Percentiles rank a stretch among this genome's conserved stretches.
These are phyloP conservation scores for Tachycineta bicolor DNA, from an alignment of 2,113 vertebrate species.

Conservation along the genomic window DNA sequence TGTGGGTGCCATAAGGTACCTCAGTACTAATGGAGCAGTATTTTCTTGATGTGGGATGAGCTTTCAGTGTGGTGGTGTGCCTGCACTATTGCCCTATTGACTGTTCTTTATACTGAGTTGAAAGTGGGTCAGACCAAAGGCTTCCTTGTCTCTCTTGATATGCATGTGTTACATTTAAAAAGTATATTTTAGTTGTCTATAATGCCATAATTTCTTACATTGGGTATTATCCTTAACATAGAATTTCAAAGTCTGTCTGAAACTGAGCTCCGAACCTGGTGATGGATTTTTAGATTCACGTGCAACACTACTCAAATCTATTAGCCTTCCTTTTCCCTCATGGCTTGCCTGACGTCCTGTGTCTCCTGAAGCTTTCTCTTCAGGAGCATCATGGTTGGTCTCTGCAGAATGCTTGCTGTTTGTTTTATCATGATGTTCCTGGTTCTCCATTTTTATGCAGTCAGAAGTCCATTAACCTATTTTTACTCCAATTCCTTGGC, in stretches of 20 bases:
- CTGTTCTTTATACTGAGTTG: background rate
- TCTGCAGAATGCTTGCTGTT: background rate
- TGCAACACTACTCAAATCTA: accelerated
- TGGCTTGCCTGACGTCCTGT: background rate
- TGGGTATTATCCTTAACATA: background rate
- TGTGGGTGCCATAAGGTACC: background rate
- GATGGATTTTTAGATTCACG: background rate
- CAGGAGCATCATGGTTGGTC: background rate
- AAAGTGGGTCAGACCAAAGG: background rate
- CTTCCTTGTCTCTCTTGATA: background rate
- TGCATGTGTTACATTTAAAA: background rate
- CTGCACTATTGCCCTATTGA: background rate
- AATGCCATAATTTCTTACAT: background rate
- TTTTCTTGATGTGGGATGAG: background rate
- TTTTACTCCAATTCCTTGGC: background rate
- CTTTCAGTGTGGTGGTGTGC: background rate
- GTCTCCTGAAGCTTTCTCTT: background rate
- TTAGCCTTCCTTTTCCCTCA: background rate
- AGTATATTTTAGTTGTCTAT: background rate
- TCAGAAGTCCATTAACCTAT: background rate
- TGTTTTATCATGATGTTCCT: background rate
- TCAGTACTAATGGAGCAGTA: background rate
- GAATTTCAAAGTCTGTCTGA: background rate
- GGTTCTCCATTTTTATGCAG: background rate
- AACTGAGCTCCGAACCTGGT: background rate